Evolutionary conservation across 1,140 invertebrate genomes (phyloP).

Genomic region (Catajapyx aquilonaris): DNA sequence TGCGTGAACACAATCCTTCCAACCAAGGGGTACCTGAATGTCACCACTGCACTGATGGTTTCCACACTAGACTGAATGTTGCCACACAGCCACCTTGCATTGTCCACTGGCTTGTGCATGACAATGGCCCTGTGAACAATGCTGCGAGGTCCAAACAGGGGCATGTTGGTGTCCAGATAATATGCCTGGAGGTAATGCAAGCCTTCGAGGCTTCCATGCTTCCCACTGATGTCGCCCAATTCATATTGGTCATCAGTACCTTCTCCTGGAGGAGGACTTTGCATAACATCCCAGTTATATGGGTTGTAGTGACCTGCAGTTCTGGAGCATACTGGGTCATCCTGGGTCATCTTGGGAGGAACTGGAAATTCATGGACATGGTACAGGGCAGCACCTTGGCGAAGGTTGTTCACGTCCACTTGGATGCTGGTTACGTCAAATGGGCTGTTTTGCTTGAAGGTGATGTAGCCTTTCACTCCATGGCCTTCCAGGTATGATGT

Average conservation of each 20-base stretch:
- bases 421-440: constrained; percentile 65
- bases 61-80: constrained; percentile 19
- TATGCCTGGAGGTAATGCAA: constrained; percentile 14
- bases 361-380: constrained; percentile 29
- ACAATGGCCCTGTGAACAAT: constrained; percentile 63
- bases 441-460: constrained; percentile 55
- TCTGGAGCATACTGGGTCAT: constrained; percentile 18
- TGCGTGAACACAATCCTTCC: constrained; percentile 72
- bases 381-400: constrained; percentile 23
- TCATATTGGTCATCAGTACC: constrained; percentile 75
- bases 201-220: constrained; percentile 30
- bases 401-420: constrained; percentile 41
- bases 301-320: constrained; percentile 27
- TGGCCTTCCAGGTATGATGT: constrained; percentile 44
- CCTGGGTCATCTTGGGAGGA: constrained; percentile 14
- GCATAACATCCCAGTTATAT: constrained; percentile 18
- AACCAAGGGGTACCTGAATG: constrained; percentile 57
- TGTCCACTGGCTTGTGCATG: constrained; percentile 42
- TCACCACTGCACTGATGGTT: constrained; percentile 22
- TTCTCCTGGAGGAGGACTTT: constrained; percentile 15
- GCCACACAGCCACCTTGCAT: constrained; percentile 27
- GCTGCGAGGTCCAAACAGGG: constrained; percentile 56
- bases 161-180: constrained; percentile 62
- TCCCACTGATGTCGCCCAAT: constrained; percentile 73
- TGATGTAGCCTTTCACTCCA: constrained; percentile 60